phyloP scores from a whole-genome alignment of 1,140 invertebrate species.

The Holcopasites calliopsidis region DNA sequence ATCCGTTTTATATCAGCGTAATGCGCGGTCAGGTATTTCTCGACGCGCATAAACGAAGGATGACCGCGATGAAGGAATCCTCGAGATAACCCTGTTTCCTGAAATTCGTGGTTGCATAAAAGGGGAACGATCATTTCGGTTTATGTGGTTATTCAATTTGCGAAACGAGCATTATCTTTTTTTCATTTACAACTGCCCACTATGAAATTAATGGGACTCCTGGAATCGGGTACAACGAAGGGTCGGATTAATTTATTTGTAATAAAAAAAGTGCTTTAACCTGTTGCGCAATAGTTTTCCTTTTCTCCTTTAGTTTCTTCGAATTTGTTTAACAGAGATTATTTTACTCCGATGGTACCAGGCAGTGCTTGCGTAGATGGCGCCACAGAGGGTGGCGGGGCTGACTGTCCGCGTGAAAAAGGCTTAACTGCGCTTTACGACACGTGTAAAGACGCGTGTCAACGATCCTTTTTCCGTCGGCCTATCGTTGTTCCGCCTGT shows the following conservation, averaged over 20 bases:
- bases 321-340: no score
- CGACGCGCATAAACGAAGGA: background rate
- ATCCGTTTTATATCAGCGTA: no score
- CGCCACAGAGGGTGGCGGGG: no score
- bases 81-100: background rate
- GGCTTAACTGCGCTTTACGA: conserved; percentile 24
- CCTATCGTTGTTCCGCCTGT: conserved; percentile 3
- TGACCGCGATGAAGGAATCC: background rate
- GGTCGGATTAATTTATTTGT: background rate
- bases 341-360: no score
- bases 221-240: background rate
- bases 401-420: no score
- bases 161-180: background rate
- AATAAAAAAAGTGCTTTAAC: background rate
- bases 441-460: background rate
- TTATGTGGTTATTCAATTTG: background rate
- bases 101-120: conserved; percentile 17
- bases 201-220: background rate
- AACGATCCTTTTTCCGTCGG: background rate
- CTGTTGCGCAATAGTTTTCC: background rate
- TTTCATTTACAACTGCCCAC: background rate
- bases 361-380: no score
- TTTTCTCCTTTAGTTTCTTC: no score
- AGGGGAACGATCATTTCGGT: background rate
- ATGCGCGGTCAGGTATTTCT: no score